These are phyloP conservation scores for Peromyscus polionotus DNA, from an alignment of 2,113 vertebrate genomes.

Conservation along the genomic window DNA sequence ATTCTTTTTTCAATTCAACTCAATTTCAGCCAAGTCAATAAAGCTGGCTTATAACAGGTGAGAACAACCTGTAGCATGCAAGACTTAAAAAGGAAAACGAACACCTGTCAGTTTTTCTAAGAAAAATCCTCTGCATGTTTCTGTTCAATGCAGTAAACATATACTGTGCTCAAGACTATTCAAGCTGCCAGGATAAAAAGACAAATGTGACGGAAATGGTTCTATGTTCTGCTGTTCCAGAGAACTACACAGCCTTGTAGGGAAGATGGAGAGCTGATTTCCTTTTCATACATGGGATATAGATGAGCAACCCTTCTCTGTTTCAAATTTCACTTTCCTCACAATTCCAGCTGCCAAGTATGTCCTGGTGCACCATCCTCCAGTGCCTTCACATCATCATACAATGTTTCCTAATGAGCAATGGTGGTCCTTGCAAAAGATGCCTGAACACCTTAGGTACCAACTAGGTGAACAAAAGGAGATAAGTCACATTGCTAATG, in stretches of 20 bases:
- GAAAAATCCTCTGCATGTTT: constrained; percentile 12
- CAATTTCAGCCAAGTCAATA: constrained; percentile 44
- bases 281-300: background rate
- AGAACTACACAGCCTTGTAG: background rate
- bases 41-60: constrained; percentile 31
- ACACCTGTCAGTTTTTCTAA: background rate
- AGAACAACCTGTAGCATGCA: constrained; percentile 8
- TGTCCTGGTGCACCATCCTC: background rate
- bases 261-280: background rate
- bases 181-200: background rate
- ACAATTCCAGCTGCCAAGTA: background rate
- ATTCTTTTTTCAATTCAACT: constrained; percentile 56
- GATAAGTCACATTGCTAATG: background rate
- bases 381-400: background rate
- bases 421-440: constrained; percentile 7
- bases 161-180: background rate
- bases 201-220: background rate
- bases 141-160: background rate
- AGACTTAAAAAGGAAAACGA: background rate
- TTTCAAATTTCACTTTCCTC: constrained; percentile 21
- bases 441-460: background rate
- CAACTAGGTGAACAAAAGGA: constrained; percentile 1
- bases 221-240: background rate
- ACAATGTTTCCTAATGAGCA: constrained; percentile 19
- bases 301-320: background rate